Evolutionary conservation across 2,888 invertebrate species (phyloP).

Genomic region (Zaprionus obscuricornis): DNA sequence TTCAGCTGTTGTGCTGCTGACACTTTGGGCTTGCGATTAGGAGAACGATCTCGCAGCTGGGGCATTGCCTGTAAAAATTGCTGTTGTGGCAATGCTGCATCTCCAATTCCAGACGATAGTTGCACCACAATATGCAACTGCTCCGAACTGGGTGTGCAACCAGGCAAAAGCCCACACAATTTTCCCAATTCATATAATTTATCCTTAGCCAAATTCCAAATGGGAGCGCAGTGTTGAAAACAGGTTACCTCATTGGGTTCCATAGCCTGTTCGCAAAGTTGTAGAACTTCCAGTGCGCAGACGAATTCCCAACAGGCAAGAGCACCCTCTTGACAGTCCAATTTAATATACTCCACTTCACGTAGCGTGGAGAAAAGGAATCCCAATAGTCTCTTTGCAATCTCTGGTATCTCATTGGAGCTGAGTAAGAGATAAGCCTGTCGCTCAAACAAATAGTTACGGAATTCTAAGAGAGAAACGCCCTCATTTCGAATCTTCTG

Average conservation of each 20-base stretch:
- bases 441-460: slow-evolving; percentile 96
- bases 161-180: slow-evolving; percentile 95
- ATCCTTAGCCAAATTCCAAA: slow-evolving; percentile 94
- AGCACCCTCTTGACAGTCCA: slow-evolving; percentile 91
- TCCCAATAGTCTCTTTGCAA: slow-evolving; percentile 93
- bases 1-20: slow-evolving; percentile 91
- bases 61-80: slow-evolving; percentile 80
- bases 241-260: slow-evolving; percentile 89
- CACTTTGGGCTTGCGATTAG: slow-evolving; percentile 83
- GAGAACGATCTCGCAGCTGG: slow-evolving; percentile 84
- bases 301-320: slow-evolving; percentile 96
- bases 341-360: slow-evolving; percentile 92
- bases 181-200: slow-evolving; percentile 91
- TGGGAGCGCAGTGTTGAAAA: slow-evolving; percentile 92
- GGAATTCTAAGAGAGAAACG: slow-evolving; percentile 93
- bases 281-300: slow-evolving; percentile 94
- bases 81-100: slow-evolving; percentile 85
- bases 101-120: slow-evolving; percentile 95
- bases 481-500: slow-evolving; percentile 75
- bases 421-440: slow-evolving; percentile 92
- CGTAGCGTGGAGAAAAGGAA: slow-evolving; percentile 95
- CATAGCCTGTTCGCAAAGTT: slow-evolving; percentile 89
- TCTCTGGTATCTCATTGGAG: slow-evolving; percentile 84
- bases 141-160: slow-evolving; percentile 90
- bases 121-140: slow-evolving; percentile 96